Evolutionary conservation across 2,888 invertebrate species (phyloP), one percentile per base, ranked within the genome.

Genomic region (Ormyrus rosae): DNA sequence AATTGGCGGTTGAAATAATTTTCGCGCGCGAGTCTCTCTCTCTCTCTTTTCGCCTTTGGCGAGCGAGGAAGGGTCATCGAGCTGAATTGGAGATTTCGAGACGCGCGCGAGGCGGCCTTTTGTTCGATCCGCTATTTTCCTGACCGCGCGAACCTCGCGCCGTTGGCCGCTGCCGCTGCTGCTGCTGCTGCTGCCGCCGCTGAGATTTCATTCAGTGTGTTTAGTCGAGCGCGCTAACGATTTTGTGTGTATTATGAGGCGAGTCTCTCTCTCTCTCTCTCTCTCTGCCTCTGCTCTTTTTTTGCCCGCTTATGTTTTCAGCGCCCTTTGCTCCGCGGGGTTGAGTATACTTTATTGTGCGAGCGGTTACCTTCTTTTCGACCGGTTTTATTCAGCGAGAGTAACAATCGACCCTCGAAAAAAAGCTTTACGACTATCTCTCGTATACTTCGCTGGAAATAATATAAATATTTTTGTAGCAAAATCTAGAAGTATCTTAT

Each of bases 1-100:
- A 86, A 85, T 87, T 87, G 87, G 84, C 85, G 86, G 85, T 84
- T 85, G 83, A 78, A 78, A 85, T 85, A 85, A 87, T 86, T 85
- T 84, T 84, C 82, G 70, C 74, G 60, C 45, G 64, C 13, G 51
- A 6, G 46, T 34, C 65, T 56, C 58, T 51, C n/a, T 10, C 65
- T 10, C 6, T 19, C 55, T 68, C 78, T 72, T 72, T 78, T 78
- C 67, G 34, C 34, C 34, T 34, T 34, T 4, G 48, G 19, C 67
- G 34, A 34, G 53, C 5, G 46, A 8, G 53, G 5, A 74, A 79
- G 81, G 84, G 80, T 84, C 83, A 83, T 84, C 84, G 83, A 83
- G 83, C 83, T 82, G 81, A 84, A 84, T 83, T 84, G 82, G 81
- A 83, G 13, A 83, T 83, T 83, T 83, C 82, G 74, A 83, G 78